These are phyloP conservation scores for Cladopsammia gracilis DNA, from an alignment of 64 coral and sea anemone species.

Conservation along the genomic window DNA sequence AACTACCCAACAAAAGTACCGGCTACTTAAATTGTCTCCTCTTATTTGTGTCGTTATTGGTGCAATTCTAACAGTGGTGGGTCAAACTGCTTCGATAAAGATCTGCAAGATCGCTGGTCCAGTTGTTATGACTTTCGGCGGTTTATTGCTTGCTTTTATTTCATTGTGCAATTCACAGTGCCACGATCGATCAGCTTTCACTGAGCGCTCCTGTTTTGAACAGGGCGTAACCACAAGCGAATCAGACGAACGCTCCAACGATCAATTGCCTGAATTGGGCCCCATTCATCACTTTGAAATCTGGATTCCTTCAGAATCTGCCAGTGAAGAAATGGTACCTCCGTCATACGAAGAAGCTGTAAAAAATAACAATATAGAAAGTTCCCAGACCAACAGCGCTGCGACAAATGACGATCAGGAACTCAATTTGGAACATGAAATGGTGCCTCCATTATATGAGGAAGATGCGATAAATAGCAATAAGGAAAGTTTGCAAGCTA, in stretches of 20 bases:
- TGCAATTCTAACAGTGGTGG: not conserved
- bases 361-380: not conserved
- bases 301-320: no score
- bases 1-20: not conserved
- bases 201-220: not conserved
- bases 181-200: not conserved
- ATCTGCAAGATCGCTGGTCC: not conserved
- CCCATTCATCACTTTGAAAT: constrained; percentile 5
- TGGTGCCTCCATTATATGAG: not conserved
- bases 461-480: not conserved
- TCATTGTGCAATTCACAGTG: not conserved
- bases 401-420: not conserved
- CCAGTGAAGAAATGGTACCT: not conserved
- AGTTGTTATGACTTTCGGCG: not conserved
- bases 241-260: not conserved
- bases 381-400: not conserved
- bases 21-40: not conserved
- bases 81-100: not conserved
- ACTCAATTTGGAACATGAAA: not conserved
- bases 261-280: not conserved
- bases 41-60: not conserved
- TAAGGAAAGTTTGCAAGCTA: not conserved
- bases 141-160: not conserved
- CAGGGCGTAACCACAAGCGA: no score
- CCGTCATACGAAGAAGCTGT: constrained; percentile 19